Evolutionary conservation across 2,113 vertebrate species (phyloP).

Genomic region (Gulo gulo): DNA sequence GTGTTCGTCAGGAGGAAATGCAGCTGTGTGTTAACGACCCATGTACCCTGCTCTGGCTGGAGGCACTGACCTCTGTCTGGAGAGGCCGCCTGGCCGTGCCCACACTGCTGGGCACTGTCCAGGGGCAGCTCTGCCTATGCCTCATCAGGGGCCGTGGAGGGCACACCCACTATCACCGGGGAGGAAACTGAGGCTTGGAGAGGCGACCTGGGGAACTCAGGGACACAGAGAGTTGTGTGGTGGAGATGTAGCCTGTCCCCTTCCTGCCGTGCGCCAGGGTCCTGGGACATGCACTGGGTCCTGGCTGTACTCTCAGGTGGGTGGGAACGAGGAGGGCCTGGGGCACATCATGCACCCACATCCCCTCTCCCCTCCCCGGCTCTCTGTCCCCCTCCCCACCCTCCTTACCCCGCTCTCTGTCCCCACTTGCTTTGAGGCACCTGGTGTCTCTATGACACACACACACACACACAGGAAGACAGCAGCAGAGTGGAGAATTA

Average conservation of each 20-base stretch:
- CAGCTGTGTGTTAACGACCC: not conserved
- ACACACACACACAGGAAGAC: too few species aligned
- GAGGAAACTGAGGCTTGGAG: not conserved
- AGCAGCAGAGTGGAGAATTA: not conserved
- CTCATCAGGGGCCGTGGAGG: not conserved
- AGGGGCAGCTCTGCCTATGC: not conserved
- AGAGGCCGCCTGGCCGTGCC: rapidly evolving
- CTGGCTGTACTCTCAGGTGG: not conserved
- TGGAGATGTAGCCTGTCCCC: not conserved
- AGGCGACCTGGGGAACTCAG: not conserved
- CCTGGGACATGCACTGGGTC: not conserved
- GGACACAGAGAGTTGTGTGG: not conserved
- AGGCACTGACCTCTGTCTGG: not conserved
- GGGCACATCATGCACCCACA: not conserved
- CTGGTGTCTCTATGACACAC: too few species aligned
- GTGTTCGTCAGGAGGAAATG: not conserved
- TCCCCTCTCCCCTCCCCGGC: not conserved
- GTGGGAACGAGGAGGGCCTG: not conserved
- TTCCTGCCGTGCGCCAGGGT: not conserved
- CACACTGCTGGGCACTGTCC: not conserved
- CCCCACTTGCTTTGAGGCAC: too few species aligned
- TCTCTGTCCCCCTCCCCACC: not conserved
- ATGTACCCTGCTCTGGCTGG: not conserved
- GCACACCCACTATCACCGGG: not conserved
- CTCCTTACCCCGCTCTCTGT: not conserved